A percentile compares a stretch with the other conserved stretches of the same genome.
phyloP scores from a whole-genome alignment of 2,113 vertebrate genomes.

The Aleadryas rufinucha region DNA sequence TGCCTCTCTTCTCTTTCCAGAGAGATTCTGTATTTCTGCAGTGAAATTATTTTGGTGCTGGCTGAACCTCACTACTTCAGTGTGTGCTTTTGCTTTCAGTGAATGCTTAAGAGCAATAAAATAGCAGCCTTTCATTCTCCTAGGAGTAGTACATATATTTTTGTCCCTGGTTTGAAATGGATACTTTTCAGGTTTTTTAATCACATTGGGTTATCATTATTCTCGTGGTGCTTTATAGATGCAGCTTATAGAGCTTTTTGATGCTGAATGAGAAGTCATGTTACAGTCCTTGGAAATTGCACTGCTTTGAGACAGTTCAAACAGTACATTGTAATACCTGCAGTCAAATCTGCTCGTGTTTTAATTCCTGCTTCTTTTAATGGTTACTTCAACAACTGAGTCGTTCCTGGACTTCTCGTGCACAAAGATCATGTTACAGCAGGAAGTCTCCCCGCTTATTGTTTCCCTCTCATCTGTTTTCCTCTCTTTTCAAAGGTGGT shows the following conservation, averaged over 20 bases:
- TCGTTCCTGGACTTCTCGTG: background rate
- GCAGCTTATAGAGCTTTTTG: background rate
- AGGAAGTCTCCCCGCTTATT: background rate
- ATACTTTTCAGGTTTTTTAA: background rate
- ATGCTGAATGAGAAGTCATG: background rate
- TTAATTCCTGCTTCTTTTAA: background rate
- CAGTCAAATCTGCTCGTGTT: background rate
- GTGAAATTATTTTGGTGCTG: background rate
- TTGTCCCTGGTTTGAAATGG: background rate
- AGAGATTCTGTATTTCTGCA: background rate
- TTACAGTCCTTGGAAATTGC: background rate
- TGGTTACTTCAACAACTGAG: background rate
- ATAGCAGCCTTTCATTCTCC: background rate
- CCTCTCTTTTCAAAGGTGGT: conserved; percentile 2
- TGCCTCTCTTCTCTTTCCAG: background rate
- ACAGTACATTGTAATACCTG: background rate
- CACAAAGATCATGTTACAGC: background rate
- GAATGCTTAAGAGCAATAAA: background rate
- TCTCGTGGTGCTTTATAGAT: fast-evolving
- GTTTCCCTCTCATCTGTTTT: background rate
- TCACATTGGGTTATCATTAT: background rate
- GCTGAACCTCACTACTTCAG: background rate
- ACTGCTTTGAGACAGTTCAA: background rate
- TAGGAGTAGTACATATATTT: background rate
- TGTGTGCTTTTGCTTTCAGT: background rate